A percentile compares a stretch with the other conserved stretches of the same genome.
Evolutionary conservation across 2,888 invertebrate species (phyloP).

Genomic region (Oscheius sp.): DNA sequence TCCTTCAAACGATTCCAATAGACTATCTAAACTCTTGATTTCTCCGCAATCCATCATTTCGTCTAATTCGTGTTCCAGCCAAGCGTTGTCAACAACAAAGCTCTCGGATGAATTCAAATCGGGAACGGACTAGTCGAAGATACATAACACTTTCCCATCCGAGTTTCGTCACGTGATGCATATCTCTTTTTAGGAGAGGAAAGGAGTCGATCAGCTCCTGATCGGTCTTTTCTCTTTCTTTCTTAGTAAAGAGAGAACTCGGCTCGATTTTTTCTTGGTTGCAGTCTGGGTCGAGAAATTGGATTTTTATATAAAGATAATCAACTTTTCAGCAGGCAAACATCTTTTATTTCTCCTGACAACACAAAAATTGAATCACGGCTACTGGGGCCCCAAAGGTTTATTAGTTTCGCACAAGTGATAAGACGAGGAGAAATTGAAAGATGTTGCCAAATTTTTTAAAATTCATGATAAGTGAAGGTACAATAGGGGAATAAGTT

Average conservation of each 20-base stretch:
- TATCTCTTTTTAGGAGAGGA: background rate
- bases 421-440: no score
- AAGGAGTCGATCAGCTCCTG: background rate
- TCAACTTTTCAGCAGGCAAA: no score
- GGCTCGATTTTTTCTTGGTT: constrained; percentile 2
- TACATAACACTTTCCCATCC: background rate
- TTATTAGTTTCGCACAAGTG: no score
- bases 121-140: background rate
- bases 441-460: no score
- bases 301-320: no score
- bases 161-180: background rate
- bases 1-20: background rate
- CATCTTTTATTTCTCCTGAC: no score
- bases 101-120: constrained; percentile 5
- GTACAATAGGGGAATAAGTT: no score
- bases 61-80: background rate
- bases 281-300: no score
- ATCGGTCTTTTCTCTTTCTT: background rate
- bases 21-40: background rate
- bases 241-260: background rate
- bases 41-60: background rate
- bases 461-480: no score
- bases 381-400: no score
- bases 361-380: no score
- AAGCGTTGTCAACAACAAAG: background rate